Evolutionary conservation across 2,797 vertebrate genomes (phyloP).

Genomic region (Megaceryle alcyon): DNA sequence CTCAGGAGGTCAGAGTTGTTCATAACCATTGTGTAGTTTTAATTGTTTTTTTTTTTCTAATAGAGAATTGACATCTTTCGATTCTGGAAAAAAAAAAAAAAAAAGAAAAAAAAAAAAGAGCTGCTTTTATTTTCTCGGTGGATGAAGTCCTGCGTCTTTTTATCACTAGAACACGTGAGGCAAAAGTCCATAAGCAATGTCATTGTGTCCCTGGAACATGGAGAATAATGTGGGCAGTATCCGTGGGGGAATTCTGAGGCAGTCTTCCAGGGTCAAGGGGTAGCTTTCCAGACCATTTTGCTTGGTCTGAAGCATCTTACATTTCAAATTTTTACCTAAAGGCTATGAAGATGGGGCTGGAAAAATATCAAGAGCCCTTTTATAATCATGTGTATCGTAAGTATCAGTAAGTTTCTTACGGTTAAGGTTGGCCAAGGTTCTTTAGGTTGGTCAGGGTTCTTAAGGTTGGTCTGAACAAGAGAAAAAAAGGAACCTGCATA

Average conservation of each 20-base stretch:
- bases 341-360: neutral
- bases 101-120: neutral
- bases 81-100: neutral
- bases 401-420: too few species aligned
- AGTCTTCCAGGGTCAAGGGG: neutral
- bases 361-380: neutral
- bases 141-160: constrained; percentile 14
- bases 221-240: neutral
- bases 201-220: neutral
- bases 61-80: constrained; percentile 58
- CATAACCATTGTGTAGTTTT: constrained; percentile 68
- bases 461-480: neutral
- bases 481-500: neutral
- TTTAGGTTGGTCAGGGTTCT: neutral
- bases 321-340: neutral
- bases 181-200: neutral
- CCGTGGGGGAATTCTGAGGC: neutral
- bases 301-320: neutral
- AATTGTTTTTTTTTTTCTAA: constrained; percentile 64
- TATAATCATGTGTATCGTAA: neutral
- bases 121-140: constrained; percentile 13
- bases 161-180: neutral
- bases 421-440: too few species aligned
- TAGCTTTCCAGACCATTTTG: neutral
- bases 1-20: constrained; percentile 73